These are phyloP conservation scores for Cyprinus carpio DNA, from an alignment of 2,113 vertebrate species.

Conservation along the genomic window DNA sequence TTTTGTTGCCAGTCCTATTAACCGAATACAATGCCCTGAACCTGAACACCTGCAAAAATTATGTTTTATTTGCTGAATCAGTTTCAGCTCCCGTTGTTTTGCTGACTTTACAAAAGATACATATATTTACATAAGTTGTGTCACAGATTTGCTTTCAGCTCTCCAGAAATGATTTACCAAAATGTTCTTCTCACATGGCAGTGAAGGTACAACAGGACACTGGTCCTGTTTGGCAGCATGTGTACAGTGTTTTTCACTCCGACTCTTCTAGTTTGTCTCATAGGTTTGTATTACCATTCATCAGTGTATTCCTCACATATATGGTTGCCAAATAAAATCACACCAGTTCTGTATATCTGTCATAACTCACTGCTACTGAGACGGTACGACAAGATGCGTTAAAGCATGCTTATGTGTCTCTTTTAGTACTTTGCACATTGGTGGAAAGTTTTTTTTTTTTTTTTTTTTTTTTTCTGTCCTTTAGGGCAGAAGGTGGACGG, in stretches of 20 bases:
- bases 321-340: conserved; percentile 30
- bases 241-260: conserved; percentile 1
- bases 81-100: conserved; percentile 1
- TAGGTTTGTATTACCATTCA: background rate
- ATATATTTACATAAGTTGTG: background rate
- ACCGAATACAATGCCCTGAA: background rate
- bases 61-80: conserved; percentile 4
- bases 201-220: background rate
- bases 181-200: background rate
- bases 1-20: background rate
- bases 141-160: background rate
- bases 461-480: background rate
- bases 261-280: background rate
- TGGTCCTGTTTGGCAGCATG: background rate
- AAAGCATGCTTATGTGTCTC: background rate
- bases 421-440: conserved; percentile 20
- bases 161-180: conserved; percentile 12
- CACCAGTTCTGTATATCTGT: background rate
- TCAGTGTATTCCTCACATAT: background rate
- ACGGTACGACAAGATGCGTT: background rate
- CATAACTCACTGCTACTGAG: background rate
- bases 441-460: background rate
- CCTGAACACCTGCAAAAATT: background rate
- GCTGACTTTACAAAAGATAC: conserved; percentile 4
- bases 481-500: background rate